A percentile compares a stretch with the other conserved stretches of the same genome.
Evolutionary conservation across 1,140 invertebrate genomes (phyloP).

Genomic region (Plectrocnemia conspersa): DNA sequence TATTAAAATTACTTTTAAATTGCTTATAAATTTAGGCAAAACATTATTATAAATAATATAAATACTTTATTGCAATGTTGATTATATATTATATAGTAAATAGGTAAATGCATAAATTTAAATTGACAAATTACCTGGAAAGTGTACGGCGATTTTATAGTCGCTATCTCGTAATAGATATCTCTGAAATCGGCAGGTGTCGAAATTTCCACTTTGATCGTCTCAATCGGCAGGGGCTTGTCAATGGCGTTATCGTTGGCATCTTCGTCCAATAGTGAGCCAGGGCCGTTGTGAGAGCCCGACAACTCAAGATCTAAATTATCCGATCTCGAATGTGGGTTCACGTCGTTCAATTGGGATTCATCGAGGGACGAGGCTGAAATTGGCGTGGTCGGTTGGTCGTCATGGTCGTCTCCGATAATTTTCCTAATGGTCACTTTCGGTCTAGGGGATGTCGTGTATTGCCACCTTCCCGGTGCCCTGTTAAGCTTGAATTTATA

Average conservation of each 20-base stretch:
- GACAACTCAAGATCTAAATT: constrained; percentile 64
- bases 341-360: constrained; percentile 44
- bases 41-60: background rate
- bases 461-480: constrained; percentile 78
- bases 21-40: no score
- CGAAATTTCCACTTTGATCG: constrained; percentile 79
- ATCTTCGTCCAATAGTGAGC: constrained; percentile 56
- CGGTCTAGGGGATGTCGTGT: constrained; percentile 81
- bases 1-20: no score
- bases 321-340: constrained; percentile 45
- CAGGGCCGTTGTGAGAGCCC: constrained; percentile 59
- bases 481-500: constrained; percentile 74
- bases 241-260: constrained; percentile 57
- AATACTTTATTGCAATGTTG: background rate
- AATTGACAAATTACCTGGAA: constrained; percentile 64
- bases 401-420: constrained; percentile 57
- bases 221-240: constrained; percentile 64
- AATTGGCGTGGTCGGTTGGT: constrained; percentile 46
- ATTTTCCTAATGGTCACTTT: constrained; percentile 74
- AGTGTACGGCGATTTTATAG: constrained; percentile 81
- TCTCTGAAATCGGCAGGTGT: constrained; percentile 78
- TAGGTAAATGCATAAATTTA: constrained; percentile 4
- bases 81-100: background rate
- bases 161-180: constrained; percentile 81
- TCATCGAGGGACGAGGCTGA: constrained; percentile 44